Base-by-base conservation (phyloP, 2,113 vertebrate genomes). In the Hymenochirus boettgeri region DNA sequence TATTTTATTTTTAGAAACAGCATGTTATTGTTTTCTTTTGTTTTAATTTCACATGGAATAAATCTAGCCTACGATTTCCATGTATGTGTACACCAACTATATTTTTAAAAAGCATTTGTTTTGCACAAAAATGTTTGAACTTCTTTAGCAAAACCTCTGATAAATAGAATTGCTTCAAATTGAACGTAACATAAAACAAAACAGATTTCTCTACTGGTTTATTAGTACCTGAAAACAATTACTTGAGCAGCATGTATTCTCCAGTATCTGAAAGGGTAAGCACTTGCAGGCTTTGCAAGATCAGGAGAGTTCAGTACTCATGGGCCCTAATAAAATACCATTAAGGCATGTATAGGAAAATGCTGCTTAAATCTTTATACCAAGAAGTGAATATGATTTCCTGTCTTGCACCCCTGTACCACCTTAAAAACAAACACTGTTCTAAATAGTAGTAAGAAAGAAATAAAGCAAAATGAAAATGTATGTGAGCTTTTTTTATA, bases 41-140 rank as follows among this genome's bases (percentile, higher is more conserved):
- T 71, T 76, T 35, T 60, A 46, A 23, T 51, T 76, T 82, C 42
- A 76, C 58, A 60, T 0, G 15, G 33, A 8, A 47, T 9, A 37
- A 47, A 78, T 65, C 27, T 2, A 9, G 53, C 73, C 79, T 47
- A 48, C 17, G 59, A 26, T 51, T 60, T 71, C 64, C 62, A 72
- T 17, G 7, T 11, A 42, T 55, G 31, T 54, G 66, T 80, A 76
- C 61, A 50, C 22, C 47, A 0, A 1, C 6, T 53, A 50, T 35
- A 15, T 29, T 21, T 66, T 53, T 33, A 47, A 19, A 8, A 23
- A 72, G 29, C 18, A 35, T 57, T 35, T 57, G 33, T 11, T 57
- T 22, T 37, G 19, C 37, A 31, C 17, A 12, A 29, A n/a, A 29
- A 2, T 12, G 26, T n/a, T n/a, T n/a, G 7, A 29, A 35, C 26